These are phyloP conservation scores for Coleophora flavipennella DNA, from an alignment of 2,888 invertebrate species.

Conservation along the genomic window DNA sequence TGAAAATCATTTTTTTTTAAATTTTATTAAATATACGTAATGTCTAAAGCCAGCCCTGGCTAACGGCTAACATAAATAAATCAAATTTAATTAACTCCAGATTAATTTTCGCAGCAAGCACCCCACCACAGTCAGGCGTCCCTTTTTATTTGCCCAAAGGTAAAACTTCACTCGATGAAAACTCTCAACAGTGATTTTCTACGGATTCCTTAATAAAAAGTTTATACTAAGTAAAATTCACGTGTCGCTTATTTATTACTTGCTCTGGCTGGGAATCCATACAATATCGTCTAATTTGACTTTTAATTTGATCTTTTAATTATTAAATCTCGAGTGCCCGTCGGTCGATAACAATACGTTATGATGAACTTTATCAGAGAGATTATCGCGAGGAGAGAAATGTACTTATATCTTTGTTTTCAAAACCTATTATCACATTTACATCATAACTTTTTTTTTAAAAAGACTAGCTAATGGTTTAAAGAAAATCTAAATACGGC, in stretches of 20 bases:
- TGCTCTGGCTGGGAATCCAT: slow-evolving; percentile 35
- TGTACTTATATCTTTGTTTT: too few relatives aligned
- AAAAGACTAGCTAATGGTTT: too few relatives aligned
- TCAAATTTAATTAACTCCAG: slow-evolving; percentile 71
- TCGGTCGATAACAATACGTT: too few relatives aligned
- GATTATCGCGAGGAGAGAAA: too few relatives aligned
- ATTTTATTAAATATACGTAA: too few relatives aligned
- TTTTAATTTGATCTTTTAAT: background rate
- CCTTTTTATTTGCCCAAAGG: slow-evolving; percentile 62
- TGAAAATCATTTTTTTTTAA: too few relatives aligned
- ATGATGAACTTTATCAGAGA: too few relatives aligned
- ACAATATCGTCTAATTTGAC: slow-evolving; percentile 12
- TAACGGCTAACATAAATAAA: slow-evolving; percentile 61
- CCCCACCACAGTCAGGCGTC: slow-evolving; percentile 32
- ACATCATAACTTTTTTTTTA: too few relatives aligned
- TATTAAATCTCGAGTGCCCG: background rate
- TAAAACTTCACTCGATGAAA: slow-evolving; percentile 46
- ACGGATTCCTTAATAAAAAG: slow-evolving; percentile 68
- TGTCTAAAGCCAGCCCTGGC: slow-evolving; percentile 23
- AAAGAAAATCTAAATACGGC: too few relatives aligned
- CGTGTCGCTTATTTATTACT: slow-evolving; percentile 38
- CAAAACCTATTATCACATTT: too few relatives aligned
- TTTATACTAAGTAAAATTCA: slow-evolving; percentile 59
- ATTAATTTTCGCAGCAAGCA: slow-evolving; percentile 64
- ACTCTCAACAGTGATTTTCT: slow-evolving; percentile 42